A percentile compares a stretch with the other conserved stretches of the same genome.
These are phyloP conservation scores for Stenoptilia bipunctidactyla DNA, from an alignment of 2,888 invertebrate genomes.

Conservation along the genomic window DNA sequence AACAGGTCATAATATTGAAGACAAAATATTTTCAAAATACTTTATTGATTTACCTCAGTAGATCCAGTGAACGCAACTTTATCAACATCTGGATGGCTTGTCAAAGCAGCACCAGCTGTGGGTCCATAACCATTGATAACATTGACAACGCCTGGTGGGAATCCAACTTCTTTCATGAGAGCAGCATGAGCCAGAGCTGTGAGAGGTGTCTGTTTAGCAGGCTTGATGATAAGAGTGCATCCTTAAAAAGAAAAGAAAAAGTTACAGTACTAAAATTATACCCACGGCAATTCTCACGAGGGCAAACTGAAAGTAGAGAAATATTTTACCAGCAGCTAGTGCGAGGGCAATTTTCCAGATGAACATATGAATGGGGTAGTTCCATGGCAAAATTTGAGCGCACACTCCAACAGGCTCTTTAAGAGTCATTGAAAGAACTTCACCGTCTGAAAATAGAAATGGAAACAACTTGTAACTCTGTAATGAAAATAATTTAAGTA, in stretches of 20 bases:
- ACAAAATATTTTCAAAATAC: too few relatives aligned
- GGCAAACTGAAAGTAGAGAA: too few relatives aligned
- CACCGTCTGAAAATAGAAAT: constrained; percentile 72
- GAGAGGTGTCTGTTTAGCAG: constrained; percentile 94
- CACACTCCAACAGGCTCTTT: constrained; percentile 91
- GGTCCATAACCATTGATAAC: constrained; percentile 89
- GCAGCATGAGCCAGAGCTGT: constrained; percentile 90
- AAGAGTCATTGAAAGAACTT: constrained; percentile 82
- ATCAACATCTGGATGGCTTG: constrained; percentile 80
- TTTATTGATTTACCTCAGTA: constrained; percentile 34
- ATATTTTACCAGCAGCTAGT: constrained; percentile 68
- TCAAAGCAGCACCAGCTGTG: constrained; percentile 80
- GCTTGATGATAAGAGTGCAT: constrained; percentile 87
- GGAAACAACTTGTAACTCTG: too few relatives aligned
- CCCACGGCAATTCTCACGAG: too few relatives aligned
- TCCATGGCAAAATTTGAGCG: constrained; percentile 94
- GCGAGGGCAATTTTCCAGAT: constrained; percentile 93
- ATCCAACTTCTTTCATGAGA: constrained; percentile 88
- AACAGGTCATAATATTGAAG: too few relatives aligned
- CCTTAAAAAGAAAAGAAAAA: constrained; percentile 37
- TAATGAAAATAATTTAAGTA: too few relatives aligned
- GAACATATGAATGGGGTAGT: constrained; percentile 92
- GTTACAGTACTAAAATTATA: background rate
- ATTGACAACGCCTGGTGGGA: constrained; percentile 92
- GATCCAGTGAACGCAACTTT: constrained; percentile 84